These are phyloP conservation scores for Melipona quadrifasciata DNA, from an alignment of 1,140 invertebrate genomes.

Conservation along the genomic window DNA sequence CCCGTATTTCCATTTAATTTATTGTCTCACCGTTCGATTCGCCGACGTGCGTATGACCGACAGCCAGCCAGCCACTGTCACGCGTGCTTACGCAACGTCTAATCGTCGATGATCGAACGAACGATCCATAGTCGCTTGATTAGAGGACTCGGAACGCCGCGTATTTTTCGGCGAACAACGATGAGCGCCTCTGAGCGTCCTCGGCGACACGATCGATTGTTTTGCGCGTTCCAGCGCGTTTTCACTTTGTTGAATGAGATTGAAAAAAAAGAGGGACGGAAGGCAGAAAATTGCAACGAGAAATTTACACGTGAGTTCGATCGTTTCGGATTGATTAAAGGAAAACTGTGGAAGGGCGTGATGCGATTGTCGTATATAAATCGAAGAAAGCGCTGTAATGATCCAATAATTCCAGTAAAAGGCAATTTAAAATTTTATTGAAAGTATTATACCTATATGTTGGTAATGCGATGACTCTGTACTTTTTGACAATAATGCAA, in stretches of 20 bases:
- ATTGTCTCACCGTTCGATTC: slow-evolving; percentile 67
- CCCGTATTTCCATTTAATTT: slow-evolving; percentile 56
- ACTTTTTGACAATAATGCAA: not conserved
- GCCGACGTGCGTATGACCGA: slow-evolving; percentile 43
- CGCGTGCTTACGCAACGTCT: slow-evolving; percentile 75
- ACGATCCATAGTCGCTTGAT: slow-evolving; percentile 69
- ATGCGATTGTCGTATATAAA: not conserved
- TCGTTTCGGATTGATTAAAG: not conserved
- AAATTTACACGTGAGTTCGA: slow-evolving; percentile 17
- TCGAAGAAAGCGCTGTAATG: not conserved
- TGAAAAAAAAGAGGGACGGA: no score
- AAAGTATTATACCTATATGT: no score
- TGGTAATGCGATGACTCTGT: not conserved
- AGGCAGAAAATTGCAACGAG: not conserved
- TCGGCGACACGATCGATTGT: slow-evolving; percentile 45
- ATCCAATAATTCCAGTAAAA: not conserved
- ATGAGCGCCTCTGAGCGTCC: not conserved
- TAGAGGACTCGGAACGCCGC: slow-evolving; percentile 47
- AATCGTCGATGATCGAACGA: slow-evolving; percentile 75
- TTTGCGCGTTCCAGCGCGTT: slow-evolving; percentile 30
- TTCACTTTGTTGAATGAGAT: no score
- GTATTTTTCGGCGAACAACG: slow-evolving; percentile 36
- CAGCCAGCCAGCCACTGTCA: slow-evolving; percentile 67
- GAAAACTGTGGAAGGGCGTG: not conserved
- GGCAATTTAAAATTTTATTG: no score